Evolutionary conservation across 2,888 invertebrate species (phyloP).

Genomic region (Phaonia tiefii): DNA sequence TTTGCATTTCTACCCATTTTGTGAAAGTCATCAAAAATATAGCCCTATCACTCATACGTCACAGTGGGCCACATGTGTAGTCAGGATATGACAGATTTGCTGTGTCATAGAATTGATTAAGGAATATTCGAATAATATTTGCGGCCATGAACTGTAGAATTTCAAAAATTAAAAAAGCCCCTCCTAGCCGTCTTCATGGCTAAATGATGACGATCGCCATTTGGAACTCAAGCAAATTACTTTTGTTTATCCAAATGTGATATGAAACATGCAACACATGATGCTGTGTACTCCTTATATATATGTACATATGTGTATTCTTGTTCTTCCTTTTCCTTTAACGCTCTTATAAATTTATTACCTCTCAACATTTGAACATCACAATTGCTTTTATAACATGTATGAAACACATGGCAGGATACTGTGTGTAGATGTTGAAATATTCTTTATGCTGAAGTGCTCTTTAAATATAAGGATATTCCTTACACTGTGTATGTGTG

Average conservation of each 20-base stretch:
- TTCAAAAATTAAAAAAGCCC: too few species aligned
- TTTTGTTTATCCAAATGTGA: neutral
- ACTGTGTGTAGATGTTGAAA: neutral
- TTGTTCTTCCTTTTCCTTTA: too few species aligned
- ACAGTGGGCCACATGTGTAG: neutral
- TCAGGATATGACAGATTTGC: too few species aligned
- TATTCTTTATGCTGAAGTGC: neutral
- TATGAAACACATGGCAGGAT: neutral
- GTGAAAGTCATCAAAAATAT: too few species aligned
- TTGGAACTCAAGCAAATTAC: neutral
- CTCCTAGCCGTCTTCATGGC: too few species aligned
- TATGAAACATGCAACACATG: neutral
- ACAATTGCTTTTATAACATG: neutral
- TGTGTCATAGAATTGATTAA: too few species aligned
- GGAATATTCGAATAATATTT: too few species aligned
- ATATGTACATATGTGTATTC: too few species aligned
- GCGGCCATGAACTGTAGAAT: too few species aligned
- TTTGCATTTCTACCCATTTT: too few species aligned
- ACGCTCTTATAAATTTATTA: slow-evolving; percentile 12
- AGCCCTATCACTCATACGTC: slow-evolving; percentile 14
- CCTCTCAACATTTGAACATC: slow-evolving; percentile 30
- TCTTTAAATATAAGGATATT: neutral
- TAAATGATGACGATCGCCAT: neutral
- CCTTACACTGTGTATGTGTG: neutral
- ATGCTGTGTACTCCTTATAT: too few species aligned